Base-by-base conservation (phyloP, 1,140 invertebrate genomes). In the Sycophila sp. region DNA sequence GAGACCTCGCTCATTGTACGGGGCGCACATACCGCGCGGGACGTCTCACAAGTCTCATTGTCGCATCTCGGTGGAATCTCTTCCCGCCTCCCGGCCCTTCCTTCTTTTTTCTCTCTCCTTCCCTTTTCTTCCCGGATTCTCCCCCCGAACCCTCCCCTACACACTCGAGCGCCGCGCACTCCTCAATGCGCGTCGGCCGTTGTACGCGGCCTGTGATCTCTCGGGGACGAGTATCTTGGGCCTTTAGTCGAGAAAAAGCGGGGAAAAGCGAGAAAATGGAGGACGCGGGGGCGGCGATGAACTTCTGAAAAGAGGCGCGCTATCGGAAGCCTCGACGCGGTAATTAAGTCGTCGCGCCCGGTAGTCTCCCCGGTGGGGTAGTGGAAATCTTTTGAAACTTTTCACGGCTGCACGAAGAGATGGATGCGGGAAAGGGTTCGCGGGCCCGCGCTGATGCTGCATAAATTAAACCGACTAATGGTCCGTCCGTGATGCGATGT, bases 321-420 rank as follows among this genome's bases (percentile, higher is more conserved):
- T 65, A 55, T 40, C 49, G 60, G 17, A 1, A n/a, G 5, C 42
- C n/a, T n/a, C n/a, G n/a, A n/a, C n/a, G 6, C 10, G 13, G 65
- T 70, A 64, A 70, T 70, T 70, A 70, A 70, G 59, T 58, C 60
- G 40, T 64, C 47, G 45, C 58, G 53, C 47, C 6, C 15, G 28
- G 17, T n/a, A 19, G 32, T 5, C 49, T n/a, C n/a, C n/a, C 40
- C 15, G 15, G 11, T n/a, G 30, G 7, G 51, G 10, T 42, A 56
- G 17, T 24, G 32, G 49, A 76, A 72, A 76, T 75, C 75, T 76
- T 74, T 72, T 68, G 73, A 75, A 76, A 76, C 66, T 68, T 73
- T 76, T 58, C 69, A 63, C 38, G 58, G 60, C 13, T 11, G n/a
- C n/a, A n/a, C 1, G 15, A 28, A 66, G 51, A 70, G 70, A 74